Percentiles rank a stretch among this genome's conserved stretches.
These are phyloP conservation scores for Archivesica marissinica DNA, from an alignment of 1,140 invertebrate genomes.

Conservation along the genomic window DNA sequence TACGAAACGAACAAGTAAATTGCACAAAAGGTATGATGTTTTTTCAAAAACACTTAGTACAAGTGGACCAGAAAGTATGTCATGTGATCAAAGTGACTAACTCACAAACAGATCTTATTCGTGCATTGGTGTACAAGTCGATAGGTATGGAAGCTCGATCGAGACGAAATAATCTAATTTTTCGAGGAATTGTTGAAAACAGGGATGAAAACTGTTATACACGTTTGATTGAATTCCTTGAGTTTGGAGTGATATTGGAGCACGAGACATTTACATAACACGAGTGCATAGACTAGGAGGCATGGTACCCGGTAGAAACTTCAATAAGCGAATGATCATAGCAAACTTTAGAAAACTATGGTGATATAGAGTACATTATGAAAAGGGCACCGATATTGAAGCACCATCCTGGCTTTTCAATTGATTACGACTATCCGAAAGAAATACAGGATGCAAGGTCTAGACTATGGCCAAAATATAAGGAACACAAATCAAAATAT, in stretches of 20 bases:
- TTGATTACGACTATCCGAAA: slow-evolving; percentile 4
- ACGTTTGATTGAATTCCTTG: neutral
- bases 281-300: slow-evolving; percentile 3
- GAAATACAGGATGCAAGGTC: slow-evolving; percentile 24
- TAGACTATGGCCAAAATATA: slow-evolving; percentile 20
- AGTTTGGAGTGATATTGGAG: neutral
- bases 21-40: neutral
- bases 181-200: slow-evolving; percentile 1
- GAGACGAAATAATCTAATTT: slow-evolving; percentile 18
- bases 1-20: neutral
- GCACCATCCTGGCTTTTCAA: too few relatives aligned
- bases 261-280: slow-evolving; percentile 4
- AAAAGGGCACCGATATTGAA: too few relatives aligned
- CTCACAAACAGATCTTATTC: neutral
- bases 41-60: neutral
- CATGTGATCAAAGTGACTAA: neutral
- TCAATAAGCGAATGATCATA: neutral
- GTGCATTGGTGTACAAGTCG: neutral
- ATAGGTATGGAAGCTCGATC: neutral
- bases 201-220: neutral
- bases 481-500: slow-evolving; percentile 17
- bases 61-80: neutral
- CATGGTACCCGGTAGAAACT: too few relatives aligned
- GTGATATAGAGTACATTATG: slow-evolving; percentile 4
- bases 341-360: slow-evolving; percentile 14